phyloP scores from a whole-genome alignment of 2,113 vertebrate genomes.

The Grallaria varia region DNA sequence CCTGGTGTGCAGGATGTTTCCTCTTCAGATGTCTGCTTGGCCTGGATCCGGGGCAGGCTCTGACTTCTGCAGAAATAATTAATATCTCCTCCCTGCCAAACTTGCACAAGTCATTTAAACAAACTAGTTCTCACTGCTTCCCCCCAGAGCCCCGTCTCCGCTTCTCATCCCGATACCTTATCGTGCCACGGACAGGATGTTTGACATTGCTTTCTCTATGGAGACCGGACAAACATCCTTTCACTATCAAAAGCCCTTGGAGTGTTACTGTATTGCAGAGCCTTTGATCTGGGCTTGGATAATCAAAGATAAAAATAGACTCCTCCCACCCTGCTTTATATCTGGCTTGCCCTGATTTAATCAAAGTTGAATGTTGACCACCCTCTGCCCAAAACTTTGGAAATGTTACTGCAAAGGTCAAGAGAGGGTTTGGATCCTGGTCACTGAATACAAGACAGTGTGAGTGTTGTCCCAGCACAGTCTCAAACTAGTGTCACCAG shows the following conservation, averaged over 20 bases:
- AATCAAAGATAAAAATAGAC: slow-evolving; percentile 46
- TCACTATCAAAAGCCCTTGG: slow-evolving; percentile 41
- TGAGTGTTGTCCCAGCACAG: not conserved
- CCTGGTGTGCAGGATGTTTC: slow-evolving; percentile 50
- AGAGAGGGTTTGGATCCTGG: not conserved
- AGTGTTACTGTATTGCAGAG: slow-evolving; percentile 24
- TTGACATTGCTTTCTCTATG: slow-evolving; percentile 50
- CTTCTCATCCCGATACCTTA: slow-evolving; percentile 35
- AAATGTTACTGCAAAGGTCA: not conserved
- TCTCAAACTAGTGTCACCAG: not conserved
- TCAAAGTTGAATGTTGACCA: not conserved
- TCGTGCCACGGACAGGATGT: slow-evolving; percentile 28
- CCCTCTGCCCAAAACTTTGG: not conserved
- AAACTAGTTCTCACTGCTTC: slow-evolving; percentile 17
- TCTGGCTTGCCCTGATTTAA: not conserved
- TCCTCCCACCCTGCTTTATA: not conserved
- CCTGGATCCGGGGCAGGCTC: not conserved
- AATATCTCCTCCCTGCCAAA: slow-evolving; percentile 12
- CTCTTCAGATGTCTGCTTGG: slow-evolving; percentile 42
- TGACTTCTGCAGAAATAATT: slow-evolving; percentile 60
- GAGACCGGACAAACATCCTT: slow-evolving; percentile 57
- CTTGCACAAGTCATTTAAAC: slow-evolving; percentile 45
- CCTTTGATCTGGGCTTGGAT: slow-evolving; percentile 64
- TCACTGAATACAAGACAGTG: not conserved
- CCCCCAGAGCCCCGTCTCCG: not conserved